Base-by-base conservation (phyloP, 2,797 vertebrate species). In the Podargus strigoides region DNA sequence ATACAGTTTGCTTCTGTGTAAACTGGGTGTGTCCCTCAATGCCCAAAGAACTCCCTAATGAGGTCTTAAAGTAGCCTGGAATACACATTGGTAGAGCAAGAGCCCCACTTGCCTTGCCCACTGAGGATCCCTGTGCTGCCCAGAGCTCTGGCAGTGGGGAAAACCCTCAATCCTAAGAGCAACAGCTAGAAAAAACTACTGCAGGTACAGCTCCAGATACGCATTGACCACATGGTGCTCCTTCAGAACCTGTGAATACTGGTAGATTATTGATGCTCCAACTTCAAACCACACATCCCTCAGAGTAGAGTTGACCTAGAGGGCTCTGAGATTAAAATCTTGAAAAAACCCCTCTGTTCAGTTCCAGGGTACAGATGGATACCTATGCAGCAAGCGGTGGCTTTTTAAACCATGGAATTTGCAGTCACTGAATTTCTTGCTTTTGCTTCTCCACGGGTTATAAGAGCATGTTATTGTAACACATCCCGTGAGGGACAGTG, bases 161-260 rank as follows among this genome's bases (percentile, higher is more conserved):
- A 55, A 28, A 37, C 14, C 28, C 58, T 49, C 67, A 32, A 9
- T 68, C 28, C 52, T 36, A 50, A 13, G 37, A 47, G 76, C n/a
- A 21, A 4, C 79, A 53, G 39, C 26, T 37, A 66, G 39, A 68
- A 42, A 19, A 44, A 73, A 24, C 36, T 26, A 3, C 66, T 12
- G 56, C 34, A 72, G 49, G 11, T 5, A 16, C 2, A 60, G 62
- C 62, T 72, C 52, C 78, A 82, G 44, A 37, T 6, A 4, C 0
- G 0, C 32, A 4, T 26, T 1, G 12, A 52, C 32, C 0, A 0
- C 5, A 1, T 3, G 27, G 21, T 26, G 32, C 9, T 26, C 39
- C 70, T 52, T 44, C 56, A 41, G 44, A 66, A 32, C 64, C 36
- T 8, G 2, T 0, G 34, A 24, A 26, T 23, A 8, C 60, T 1